Percentiles rank a stretch among this genome's conserved stretches.
Conservation (phyloP, 2,113 vertebrate genomes). For the Conger conger region DNA sequence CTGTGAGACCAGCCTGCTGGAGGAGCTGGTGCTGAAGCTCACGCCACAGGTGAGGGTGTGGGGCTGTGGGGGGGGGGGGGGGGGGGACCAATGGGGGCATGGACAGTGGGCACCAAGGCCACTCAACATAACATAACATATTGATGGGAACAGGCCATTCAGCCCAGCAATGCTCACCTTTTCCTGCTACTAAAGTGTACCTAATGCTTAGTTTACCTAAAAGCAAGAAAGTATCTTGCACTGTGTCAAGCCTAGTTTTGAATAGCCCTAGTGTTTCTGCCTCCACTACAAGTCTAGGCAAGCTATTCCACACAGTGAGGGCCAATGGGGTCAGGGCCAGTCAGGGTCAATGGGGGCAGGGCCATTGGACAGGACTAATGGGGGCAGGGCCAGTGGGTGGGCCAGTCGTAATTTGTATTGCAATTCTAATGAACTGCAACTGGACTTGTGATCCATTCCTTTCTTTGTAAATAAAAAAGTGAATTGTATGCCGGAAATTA, state of each 20-base stretch:
- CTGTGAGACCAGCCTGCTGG: constrained; percentile 84
- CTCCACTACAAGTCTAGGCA: too few relatives aligned
- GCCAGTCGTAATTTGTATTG: not conserved
- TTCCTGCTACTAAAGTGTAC: too few relatives aligned
- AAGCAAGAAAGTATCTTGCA: too few relatives aligned
- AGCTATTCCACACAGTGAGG: too few relatives aligned
- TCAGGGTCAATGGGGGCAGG: not conserved
- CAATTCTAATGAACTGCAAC: not conserved
- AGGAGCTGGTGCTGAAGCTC: constrained; percentile 85
- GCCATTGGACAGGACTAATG: not conserved
- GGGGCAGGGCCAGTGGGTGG: not conserved
- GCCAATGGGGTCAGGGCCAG: not conserved
- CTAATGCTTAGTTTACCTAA: too few relatives aligned
- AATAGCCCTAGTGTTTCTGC: too few relatives aligned
- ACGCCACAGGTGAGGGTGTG: constrained; percentile 72
- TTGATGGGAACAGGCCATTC: too few relatives aligned
- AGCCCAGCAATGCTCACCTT: too few relatives aligned
- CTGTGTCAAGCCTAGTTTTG: too few relatives aligned
- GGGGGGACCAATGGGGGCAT: too few relatives aligned
- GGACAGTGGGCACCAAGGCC: not conserved
- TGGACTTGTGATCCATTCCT: not conserved
- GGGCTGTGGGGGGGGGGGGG: not conserved
- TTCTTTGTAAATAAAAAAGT: not conserved
- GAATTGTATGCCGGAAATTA: not conserved
- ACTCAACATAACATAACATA: too few relatives aligned